A percentile compares a stretch with the other conserved stretches of the same genome.
Evolutionary conservation across 2,888 invertebrate species (phyloP).

Genomic region (Drosophila barbarae): DNA sequence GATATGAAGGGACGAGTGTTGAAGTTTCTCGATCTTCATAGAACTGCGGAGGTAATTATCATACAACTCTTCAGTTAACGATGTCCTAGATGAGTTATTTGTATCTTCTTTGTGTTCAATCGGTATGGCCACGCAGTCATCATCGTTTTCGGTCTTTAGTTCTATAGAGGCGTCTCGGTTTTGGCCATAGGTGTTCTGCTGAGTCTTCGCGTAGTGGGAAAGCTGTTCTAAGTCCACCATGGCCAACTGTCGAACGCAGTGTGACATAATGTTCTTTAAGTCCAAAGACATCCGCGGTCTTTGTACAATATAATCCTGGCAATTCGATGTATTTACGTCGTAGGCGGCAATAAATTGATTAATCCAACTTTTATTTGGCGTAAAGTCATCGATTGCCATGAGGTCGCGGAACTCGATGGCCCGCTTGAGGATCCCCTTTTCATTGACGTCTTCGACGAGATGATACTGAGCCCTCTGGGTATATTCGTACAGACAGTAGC

Average conservation of each 20-base stretch:
- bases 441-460: constrained; percentile 63
- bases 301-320: constrained; percentile 63
- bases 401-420: constrained; percentile 71
- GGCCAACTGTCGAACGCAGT: constrained; percentile 54
- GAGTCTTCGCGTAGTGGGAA: too few relatives aligned
- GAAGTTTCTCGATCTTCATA: too few relatives aligned
- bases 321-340: constrained; percentile 69
- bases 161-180: too few relatives aligned
- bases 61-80: too few relatives aligned
- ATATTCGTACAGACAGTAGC: constrained; percentile 76
- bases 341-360: constrained; percentile 74
- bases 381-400: constrained; percentile 67
- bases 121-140: too few relatives aligned
- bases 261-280: constrained; percentile 73
- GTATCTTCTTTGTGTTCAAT: too few relatives aligned
- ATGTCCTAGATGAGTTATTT: too few relatives aligned
- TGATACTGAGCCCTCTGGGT: constrained; percentile 75
- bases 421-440: constrained; percentile 68
- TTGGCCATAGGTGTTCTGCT: too few relatives aligned
- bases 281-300: constrained; percentile 69
- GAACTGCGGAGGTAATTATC: too few relatives aligned
- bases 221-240: too few relatives aligned
- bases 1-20: too few relatives aligned
- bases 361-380: constrained; percentile 71
- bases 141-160: too few relatives aligned